phyloP scores from a whole-genome alignment of 1,140 invertebrate species.

The Papilio xuthus region DNA sequence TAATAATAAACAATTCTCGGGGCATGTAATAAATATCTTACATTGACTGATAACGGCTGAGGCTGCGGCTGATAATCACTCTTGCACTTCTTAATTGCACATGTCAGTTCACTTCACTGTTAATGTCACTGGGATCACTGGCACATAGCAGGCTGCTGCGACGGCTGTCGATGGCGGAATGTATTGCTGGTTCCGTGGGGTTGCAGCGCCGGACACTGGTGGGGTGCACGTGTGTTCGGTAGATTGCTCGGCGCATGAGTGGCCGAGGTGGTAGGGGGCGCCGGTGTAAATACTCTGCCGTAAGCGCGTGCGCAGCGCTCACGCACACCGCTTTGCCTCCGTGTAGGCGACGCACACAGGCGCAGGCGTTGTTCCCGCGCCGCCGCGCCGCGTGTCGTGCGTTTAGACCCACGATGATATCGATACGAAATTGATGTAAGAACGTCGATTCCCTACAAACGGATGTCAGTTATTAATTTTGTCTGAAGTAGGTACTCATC shows the following conservation, averaged over 20 bases:
- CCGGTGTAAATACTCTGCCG: constrained; percentile 73
- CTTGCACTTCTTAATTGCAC: constrained; percentile 62
- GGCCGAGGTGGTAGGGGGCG: constrained; percentile 75
- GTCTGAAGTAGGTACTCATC: constrained; percentile 27
- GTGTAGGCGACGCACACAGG: constrained; percentile 51
- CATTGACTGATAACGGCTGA: constrained; percentile 74
- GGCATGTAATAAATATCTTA: constrained; percentile 57
- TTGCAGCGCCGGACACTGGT: constrained; percentile 56
- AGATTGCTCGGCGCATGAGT: constrained; percentile 77
- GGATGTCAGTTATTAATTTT: constrained; percentile 8
- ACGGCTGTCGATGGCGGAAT: constrained; percentile 49
- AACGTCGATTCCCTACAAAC: constrained; percentile 42
- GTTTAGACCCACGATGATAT: constrained; percentile 43
- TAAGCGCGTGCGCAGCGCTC: constrained; percentile 71
- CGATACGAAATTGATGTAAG: constrained; percentile 47
- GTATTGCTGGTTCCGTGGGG: constrained; percentile 55
- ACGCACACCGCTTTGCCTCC: constrained; percentile 53
- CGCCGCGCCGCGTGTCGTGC: constrained; percentile 38
- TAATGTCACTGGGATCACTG: constrained; percentile 68
- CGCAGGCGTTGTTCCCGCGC: constrained; percentile 42
- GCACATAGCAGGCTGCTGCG: constrained; percentile 64
- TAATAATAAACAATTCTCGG: constrained; percentile 24
- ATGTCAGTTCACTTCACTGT: constrained; percentile 76
- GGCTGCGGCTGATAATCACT: constrained; percentile 70
- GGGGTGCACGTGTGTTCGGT: constrained; percentile 74